A percentile compares a stretch with the other conserved stretches of the same genome.
These are phyloP conservation scores for Dascillus cervinus DNA, from an alignment of 2,888 invertebrate species.

Conservation along the genomic window DNA sequence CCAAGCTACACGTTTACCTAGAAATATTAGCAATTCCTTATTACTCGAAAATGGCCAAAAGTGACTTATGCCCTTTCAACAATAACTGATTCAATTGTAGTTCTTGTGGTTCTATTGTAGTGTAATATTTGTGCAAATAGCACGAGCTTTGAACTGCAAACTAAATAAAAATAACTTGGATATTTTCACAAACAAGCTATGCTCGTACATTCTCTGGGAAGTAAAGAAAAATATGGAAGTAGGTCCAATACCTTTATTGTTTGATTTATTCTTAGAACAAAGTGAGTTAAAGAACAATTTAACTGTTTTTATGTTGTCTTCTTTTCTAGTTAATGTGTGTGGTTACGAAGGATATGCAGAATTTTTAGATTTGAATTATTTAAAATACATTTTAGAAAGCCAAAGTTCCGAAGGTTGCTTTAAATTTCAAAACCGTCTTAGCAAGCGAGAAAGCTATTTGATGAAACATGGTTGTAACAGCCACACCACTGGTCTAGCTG, in stretches of 20 bases:
- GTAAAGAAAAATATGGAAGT: slow-evolving; percentile 25
- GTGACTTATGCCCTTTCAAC: too few relatives aligned
- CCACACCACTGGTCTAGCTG: neutral
- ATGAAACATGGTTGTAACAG: neutral
- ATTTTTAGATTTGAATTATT: slow-evolving; percentile 1
- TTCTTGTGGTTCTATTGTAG: slow-evolving; percentile 1
- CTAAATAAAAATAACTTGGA: neutral
- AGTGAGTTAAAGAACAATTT: neutral
- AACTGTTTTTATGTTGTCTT: neutral
- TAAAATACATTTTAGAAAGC: neutral
- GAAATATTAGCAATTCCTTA: too few relatives aligned
- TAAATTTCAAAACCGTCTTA: neutral
- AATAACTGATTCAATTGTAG: too few relatives aligned
- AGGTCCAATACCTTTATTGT: slow-evolving; percentile 25
- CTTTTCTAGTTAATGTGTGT: slow-evolving; percentile 3
- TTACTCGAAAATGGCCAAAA: too few relatives aligned
- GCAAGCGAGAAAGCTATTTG: neutral
- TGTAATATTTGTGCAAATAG: slow-evolving; percentile 3
- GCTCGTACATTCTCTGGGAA: slow-evolving; percentile 32
- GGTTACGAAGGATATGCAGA: slow-evolving; percentile 4
- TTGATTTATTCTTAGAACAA: slow-evolving; percentile 24
- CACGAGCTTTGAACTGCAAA: neutral
- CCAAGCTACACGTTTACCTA: too few relatives aligned
- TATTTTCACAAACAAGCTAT: slow-evolving; percentile 10
- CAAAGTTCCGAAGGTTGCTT: slow-evolving; percentile 1